Base-by-base conservation (phyloP, 1,140 invertebrate species). In the Nephila pilipes region DNA sequence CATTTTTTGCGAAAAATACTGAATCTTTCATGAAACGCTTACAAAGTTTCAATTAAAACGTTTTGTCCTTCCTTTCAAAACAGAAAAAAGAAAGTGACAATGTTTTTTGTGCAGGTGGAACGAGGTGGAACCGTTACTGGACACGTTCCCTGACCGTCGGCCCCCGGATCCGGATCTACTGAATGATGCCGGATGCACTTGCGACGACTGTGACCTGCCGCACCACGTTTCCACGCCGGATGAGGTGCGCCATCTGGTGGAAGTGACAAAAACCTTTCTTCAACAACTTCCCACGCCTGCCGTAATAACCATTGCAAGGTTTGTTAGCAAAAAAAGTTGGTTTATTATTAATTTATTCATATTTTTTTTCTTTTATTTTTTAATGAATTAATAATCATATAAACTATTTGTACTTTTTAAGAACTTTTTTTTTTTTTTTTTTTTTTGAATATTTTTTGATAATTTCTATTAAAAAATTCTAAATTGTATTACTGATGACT, bases 101-200 rank as follows among this genome's bases (percentile, higher is more conserved):
- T 80, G 22, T 25, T n/a, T 10, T 14, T 20, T 63, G 32, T 58
- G 1, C n/a, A 93, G 91, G 5, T n/a, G 58, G 36, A 22, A 16
- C 12, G 91, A 32, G 10, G 92, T 85, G 14, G 63, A 75, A 38
- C 36, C 69, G 16, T 29, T 93, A 8, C 79, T 93, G 20, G 32
- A 60, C 22, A 93, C 92, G n/a, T 93, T 88, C 57, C 85, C 92
- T n/a, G 85, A 81, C 46, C 46, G 79, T n/a, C 60, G 83, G 0
- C 91, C 91, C 2, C 91, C 91, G 22, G 97, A 98, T 94, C 98
- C 97, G 97, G 96, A 96, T 94, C 95, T 97, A 16, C 96, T 98
- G 14, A 97, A 98, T 94, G 97, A 98, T 94, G 98, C 97, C 81
- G 98, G 98, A 8, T 98, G 97, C 95, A 98, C 98, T 0, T 97